Evolutionary conservation across 1,140 invertebrate species (phyloP).

Genomic region (Drosophila repletoides): DNA sequence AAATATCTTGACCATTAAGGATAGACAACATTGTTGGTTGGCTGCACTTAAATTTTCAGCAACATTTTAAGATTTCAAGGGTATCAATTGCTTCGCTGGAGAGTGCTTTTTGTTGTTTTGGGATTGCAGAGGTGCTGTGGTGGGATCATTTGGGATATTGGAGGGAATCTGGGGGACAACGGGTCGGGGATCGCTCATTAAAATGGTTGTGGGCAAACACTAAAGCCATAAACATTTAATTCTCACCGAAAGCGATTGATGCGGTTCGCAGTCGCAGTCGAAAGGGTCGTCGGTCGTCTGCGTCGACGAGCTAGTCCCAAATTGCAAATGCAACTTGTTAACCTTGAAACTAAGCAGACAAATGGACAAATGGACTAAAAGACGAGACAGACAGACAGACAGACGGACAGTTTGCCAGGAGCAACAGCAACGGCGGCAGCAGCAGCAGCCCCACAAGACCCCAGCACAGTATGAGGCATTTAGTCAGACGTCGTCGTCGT

Average conservation of each 20-base stretch:
- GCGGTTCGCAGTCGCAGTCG: conserved; percentile 30
- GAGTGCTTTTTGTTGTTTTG: conserved; percentile 74
- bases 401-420: conserved; percentile 13
- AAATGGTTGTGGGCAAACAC: conserved; percentile 39
- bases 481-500: conserved; percentile 65
- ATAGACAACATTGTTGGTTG: conserved; percentile 31
- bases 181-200: conserved; percentile 65
- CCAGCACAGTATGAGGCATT: conserved; percentile 75
- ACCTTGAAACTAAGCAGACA: conserved; percentile 68
- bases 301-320: conserved; percentile 56
- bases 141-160: conserved; percentile 16
- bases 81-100: conserved; percentile 62
- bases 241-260: conserved; percentile 76
- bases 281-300: conserved; percentile 23
- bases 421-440: conserved; percentile 17
- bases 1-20: not conserved
- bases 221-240: conserved; percentile 74
- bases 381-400: conserved; percentile 22
- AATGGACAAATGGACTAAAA: conserved; percentile 30
- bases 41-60: conserved; percentile 16
- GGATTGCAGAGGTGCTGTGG: conserved; percentile 38
- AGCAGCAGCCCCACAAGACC: conserved; percentile 48
- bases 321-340: conserved; percentile 78
- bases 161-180: conserved; percentile 1
- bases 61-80: conserved; percentile 37